phyloP scores from a whole-genome alignment of 2,888 invertebrate genomes.

The Ophonus ardosiacus region DNA sequence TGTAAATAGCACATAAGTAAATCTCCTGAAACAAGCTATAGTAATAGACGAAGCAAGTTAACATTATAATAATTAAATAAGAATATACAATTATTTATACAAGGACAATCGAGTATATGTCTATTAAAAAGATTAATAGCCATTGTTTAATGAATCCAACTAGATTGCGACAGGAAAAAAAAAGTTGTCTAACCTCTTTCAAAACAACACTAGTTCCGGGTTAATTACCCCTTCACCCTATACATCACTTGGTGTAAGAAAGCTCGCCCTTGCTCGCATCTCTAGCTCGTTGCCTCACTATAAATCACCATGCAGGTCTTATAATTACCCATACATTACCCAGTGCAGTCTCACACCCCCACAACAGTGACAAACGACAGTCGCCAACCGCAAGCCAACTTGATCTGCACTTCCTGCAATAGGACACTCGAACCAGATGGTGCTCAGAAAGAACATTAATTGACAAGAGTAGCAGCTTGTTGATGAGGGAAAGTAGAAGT shows the following conservation, averaged over 20 bases:
- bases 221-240: background rate
- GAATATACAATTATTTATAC: too few species aligned
- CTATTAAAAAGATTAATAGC: background rate
- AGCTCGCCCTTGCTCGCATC: background rate
- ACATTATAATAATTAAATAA: too few species aligned
- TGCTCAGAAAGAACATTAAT: too few species aligned
- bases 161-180: background rate
- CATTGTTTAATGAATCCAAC: background rate
- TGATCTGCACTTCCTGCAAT: background rate
- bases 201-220: background rate
- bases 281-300: constrained; percentile 17
- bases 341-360: background rate
- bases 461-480: too few species aligned
- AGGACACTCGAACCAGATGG: background rate
- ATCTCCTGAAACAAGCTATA: too few species aligned
- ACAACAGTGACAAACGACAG: constrained; percentile 6
- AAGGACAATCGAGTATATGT: too few species aligned
- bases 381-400: background rate
- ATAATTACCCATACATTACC: constrained; percentile 43
- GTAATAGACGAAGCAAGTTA: too few species aligned
- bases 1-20: too few species aligned
- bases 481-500: too few species aligned
- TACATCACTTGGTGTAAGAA: background rate
- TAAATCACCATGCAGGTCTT: constrained; percentile 31
- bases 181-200: background rate